Evolutionary conservation across 2,113 vertebrate species (phyloP).

Genomic region (Limanda limanda): DNA sequence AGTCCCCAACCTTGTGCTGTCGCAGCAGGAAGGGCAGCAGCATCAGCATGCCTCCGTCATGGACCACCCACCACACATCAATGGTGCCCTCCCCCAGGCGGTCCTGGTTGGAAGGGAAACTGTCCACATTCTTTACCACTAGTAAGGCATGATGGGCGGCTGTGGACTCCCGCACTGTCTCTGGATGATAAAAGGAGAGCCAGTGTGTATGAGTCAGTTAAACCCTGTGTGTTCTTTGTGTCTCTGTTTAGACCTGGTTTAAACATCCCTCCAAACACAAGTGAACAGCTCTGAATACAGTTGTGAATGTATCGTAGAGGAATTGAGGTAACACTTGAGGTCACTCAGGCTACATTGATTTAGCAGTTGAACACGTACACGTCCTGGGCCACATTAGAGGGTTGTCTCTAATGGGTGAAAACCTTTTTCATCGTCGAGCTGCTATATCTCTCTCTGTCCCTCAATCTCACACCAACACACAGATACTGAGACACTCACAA

Average conservation of each 20-base stretch:
- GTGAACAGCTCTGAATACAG: no score
- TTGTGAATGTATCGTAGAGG: no score
- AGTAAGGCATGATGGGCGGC: slow-evolving; percentile 91
- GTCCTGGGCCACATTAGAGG: no score
- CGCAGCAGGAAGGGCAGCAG: slow-evolving; percentile 94
- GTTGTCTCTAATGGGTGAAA: no score
- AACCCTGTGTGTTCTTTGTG: not conserved
- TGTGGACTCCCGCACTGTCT: slow-evolving; percentile 92
- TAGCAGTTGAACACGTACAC: no score
- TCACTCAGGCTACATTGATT: no score
- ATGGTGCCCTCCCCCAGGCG: slow-evolving; percentile 90
- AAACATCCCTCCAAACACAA: no score
- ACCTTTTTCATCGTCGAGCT: no score
- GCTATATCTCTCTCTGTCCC: no score
- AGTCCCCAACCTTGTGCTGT: slow-evolving; percentile 90
- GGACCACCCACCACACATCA: slow-evolving; percentile 98
- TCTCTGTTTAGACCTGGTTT: not conserved
- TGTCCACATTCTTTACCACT: slow-evolving; percentile 95
- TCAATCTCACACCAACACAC: no score
- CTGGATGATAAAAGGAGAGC: slow-evolving; percentile 72
- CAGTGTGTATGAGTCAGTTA: not conserved
- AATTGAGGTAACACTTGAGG: no score
- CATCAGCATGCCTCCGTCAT: slow-evolving; percentile 96
- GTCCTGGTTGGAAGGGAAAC: slow-evolving; percentile 92
- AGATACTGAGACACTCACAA: no score